These are phyloP conservation scores for Apamea monoglypha DNA, from an alignment of 2,888 invertebrate genomes.

Conservation along the genomic window DNA sequence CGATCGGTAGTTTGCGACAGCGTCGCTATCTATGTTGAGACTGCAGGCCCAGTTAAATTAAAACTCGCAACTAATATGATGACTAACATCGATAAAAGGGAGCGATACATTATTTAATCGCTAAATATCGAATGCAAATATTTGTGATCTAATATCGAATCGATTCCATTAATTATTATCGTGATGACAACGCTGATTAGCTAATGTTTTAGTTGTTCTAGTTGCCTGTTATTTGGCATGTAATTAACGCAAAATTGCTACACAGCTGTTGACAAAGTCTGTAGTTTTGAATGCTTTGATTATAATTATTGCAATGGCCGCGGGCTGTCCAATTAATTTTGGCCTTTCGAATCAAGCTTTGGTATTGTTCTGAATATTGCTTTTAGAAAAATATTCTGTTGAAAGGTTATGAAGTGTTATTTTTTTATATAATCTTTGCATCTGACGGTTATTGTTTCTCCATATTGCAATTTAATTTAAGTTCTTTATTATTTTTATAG, in stretches of 20 bases:
- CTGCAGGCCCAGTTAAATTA: slow-evolving; percentile 12
- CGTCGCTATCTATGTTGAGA: too few species aligned
- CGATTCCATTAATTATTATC: slow-evolving; percentile 51
- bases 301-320: slow-evolving; percentile 39
- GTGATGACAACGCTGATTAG: slow-evolving; percentile 48
- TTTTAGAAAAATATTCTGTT: slow-evolving; percentile 22
- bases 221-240: slow-evolving; percentile 38
- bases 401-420: not conserved
- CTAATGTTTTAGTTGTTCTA: slow-evolving; percentile 48
- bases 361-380: slow-evolving; percentile 21
- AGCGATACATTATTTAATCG: slow-evolving; percentile 31
- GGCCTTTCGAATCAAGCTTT: slow-evolving; percentile 18
- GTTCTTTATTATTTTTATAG: not conserved
- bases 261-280: slow-evolving; percentile 41
- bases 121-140: slow-evolving; percentile 51
- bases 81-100: slow-evolving; percentile 27
- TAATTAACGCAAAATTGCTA: slow-evolving; percentile 56
- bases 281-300: slow-evolving; percentile 43
- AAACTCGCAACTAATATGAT: slow-evolving; percentile 11
- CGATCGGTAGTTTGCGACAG: too few species aligned
- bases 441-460: slow-evolving; percentile 14
- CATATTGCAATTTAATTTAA: slow-evolving; percentile 11
- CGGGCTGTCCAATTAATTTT: slow-evolving; percentile 38
- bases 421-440: slow-evolving; percentile 11
- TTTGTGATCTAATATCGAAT: slow-evolving; percentile 46